Percentiles rank a stretch among this genome's conserved stretches.
Conservation (phyloP, 2,888 invertebrate genomes). For the Amiota communis region DNA sequence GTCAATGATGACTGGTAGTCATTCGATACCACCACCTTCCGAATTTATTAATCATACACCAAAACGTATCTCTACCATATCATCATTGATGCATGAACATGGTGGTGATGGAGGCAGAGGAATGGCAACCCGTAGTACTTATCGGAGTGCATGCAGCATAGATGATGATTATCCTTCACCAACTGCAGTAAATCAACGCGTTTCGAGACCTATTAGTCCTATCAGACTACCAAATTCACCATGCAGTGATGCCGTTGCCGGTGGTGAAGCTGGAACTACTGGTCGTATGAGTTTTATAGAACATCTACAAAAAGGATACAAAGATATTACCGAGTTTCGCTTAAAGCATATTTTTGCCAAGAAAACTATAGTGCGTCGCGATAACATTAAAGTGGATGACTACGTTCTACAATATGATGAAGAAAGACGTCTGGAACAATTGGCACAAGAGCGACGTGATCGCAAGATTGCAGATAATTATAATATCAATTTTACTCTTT, state of each 20-base stretch:
- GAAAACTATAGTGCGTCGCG: constrained; percentile 65
- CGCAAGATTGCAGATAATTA: constrained; percentile 62
- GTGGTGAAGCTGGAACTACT: constrained; percentile 12
- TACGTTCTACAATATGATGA: constrained; percentile 66
- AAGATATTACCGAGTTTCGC: constrained; percentile 68
- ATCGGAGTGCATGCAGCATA: constrained; percentile 63
- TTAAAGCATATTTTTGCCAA: constrained; percentile 68
- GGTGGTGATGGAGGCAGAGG: constrained; percentile 18
- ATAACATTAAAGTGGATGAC: constrained; percentile 66
- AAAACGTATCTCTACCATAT: constrained; percentile 69
- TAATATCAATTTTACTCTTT: constrained; percentile 60
- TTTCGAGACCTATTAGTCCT: constrained; percentile 58
- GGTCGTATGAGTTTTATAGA: constrained; percentile 57
- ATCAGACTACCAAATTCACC: constrained; percentile 38
- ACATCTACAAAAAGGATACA: constrained; percentile 67
- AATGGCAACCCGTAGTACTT: constrained; percentile 44
- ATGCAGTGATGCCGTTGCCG: neutral
- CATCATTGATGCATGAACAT: constrained; percentile 65
- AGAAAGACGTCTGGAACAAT: constrained; percentile 56
- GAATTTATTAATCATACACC: constrained; percentile 69
- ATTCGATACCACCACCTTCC: constrained; percentile 44
- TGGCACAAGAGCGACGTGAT: constrained; percentile 56
- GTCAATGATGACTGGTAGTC: constrained; percentile 20
- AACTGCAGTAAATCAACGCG: constrained; percentile 27
- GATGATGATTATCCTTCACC: constrained; percentile 65